phyloP scores from a whole-genome alignment of 2,113 vertebrate species.

The Shinisaurus crocodilurus region DNA sequence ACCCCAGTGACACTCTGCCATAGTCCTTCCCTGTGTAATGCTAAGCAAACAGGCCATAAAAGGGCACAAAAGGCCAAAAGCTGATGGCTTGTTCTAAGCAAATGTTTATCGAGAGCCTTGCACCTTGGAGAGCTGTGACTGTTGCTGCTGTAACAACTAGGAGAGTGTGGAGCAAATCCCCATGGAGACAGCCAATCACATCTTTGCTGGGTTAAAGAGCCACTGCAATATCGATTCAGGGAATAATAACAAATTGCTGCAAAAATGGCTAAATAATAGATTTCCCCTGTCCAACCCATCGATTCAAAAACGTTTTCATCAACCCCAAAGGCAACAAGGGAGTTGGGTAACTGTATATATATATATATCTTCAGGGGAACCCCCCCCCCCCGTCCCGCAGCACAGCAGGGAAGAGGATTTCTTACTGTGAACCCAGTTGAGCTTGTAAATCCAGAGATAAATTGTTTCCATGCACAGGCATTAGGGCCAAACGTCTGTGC shows the following conservation, averaged over 20 bases:
- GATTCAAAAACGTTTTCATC: constrained; percentile 57
- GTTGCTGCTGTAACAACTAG: constrained; percentile 54
- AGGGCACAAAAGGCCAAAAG: constrained; percentile 31
- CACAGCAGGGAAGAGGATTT: constrained; percentile 71
- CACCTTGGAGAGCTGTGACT: constrained; percentile 36
- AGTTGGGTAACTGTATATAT: constrained; percentile 65
- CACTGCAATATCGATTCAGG: constrained; percentile 70
- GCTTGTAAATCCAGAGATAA: constrained; percentile 77
- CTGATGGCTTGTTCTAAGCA: constrained; percentile 40
- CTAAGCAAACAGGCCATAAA: constrained; percentile 18
- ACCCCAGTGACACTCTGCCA: background rate
- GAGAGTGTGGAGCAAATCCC: constrained; percentile 72
- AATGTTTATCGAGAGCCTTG: constrained; percentile 24
- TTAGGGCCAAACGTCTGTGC: constrained; percentile 73
- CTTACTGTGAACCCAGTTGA: constrained; percentile 64
- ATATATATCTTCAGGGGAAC: constrained; percentile 63
- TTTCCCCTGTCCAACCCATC: constrained; percentile 48
- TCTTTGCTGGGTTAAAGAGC: constrained; percentile 62
- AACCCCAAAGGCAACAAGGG: constrained; percentile 57
- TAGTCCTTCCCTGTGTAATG: background rate
- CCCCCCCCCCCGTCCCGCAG: background rate
- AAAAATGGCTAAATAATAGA: constrained; percentile 76
- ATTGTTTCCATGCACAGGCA: constrained; percentile 68
- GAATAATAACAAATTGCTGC: constrained; percentile 72
- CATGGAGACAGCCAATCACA: constrained; percentile 70